A percentile compares a stretch with the other conserved stretches of the same genome.
Evolutionary conservation across 2,113 vertebrate genomes (phyloP).

Genomic region (Physeter macrocephalus): DNA sequence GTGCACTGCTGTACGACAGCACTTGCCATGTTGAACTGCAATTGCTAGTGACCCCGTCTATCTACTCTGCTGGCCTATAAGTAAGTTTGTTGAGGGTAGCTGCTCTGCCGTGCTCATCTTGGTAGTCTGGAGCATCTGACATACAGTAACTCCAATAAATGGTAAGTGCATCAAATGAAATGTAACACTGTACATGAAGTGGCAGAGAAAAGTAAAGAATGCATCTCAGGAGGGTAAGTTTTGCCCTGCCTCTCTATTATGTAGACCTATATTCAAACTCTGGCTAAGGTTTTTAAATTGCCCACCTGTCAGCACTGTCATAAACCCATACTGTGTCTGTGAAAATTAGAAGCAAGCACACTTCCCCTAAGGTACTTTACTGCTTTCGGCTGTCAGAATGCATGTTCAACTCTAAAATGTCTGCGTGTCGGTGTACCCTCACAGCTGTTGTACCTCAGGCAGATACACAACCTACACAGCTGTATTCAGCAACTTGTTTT

Average conservation of each 20-base stretch:
- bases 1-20: not conserved
- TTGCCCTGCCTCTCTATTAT: not conserved
- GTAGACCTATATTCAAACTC: not conserved
- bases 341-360: not conserved
- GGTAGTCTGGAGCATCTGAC: not conserved
- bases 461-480: not conserved
- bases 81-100: not conserved
- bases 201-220: not conserved
- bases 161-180: not conserved
- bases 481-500: not conserved
- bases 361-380: not conserved
- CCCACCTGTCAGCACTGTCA: not conserved
- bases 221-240: not conserved
- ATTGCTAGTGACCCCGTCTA: not conserved
- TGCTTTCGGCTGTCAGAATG: not conserved
- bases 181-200: not conserved
- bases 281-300: not conserved
- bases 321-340: not conserved
- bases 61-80: not conserved
- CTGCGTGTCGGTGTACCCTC: accelerated
- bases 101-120: not conserved
- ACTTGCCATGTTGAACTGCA: not conserved
- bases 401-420: not conserved
- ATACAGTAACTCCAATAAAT: not conserved
- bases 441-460: not conserved